Base-by-base conservation (phyloP, 2,113 vertebrate species). In the Pseudopipra pipra region DNA sequence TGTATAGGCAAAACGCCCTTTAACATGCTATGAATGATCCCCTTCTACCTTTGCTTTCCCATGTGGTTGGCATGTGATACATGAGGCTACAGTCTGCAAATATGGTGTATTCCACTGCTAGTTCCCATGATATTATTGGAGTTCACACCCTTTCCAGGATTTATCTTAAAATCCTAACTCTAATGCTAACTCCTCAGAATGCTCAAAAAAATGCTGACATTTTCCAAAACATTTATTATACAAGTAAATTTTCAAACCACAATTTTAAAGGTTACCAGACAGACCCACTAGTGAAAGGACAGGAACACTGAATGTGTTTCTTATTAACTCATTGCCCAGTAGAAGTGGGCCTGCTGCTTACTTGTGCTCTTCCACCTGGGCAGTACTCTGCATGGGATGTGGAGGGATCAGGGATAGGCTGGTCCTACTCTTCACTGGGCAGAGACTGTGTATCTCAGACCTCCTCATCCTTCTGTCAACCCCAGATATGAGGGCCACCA, bases 381-480 rank as follows among this genome's bases (percentile, higher is more conserved):
- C 19, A 33, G 8, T 17, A 43, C 12, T 18, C 9, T 44, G 8
- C 10, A 11, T 6, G 11, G 25, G 1, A 1, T 39, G 8, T 33
- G 49, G 35, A 79, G 33, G 11, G 8, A 11, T 20, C 3, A 31
- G 25, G 46, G 23, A 37, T 37, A 70, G 15, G 11, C 9, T 1
- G 0, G 12, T 8, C 20, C 22, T 12, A 1, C 14, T 27, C 30
- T 20, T 21, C 46, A 37, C 4, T 0, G 0, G 35, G 55, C 9
- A 65, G 17, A 62, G 6, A 8, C 37, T 77, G 8, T 27, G 8
- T 41, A 43, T 52, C 31, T 68, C 33, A 56, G 44, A 56, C 43
- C 6, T 49, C 23, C 54, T 9, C 24, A 55, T 24, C 24, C 17
- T 66, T 59, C 61, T 9, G 16, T 44, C 13, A 62, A 5, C 8